A percentile compares a stretch with the other conserved stretches of the same genome.
phyloP scores from a whole-genome alignment of 2,113 vertebrate species.

The Pan troglodytes region DNA sequence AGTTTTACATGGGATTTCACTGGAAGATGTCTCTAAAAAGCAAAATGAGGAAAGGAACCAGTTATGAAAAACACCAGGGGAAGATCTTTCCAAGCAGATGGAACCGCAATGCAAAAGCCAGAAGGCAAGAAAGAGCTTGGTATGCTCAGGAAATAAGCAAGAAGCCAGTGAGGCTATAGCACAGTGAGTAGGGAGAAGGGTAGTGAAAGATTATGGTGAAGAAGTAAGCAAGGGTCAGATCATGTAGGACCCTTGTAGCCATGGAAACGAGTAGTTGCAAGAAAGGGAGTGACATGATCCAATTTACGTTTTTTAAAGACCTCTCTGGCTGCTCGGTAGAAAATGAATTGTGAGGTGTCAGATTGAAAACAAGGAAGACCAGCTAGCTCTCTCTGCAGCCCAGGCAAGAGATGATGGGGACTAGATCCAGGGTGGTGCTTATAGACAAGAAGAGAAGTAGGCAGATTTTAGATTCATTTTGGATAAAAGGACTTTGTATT shows the following conservation, averaged over 20 bases:
- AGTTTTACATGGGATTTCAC: neutral
- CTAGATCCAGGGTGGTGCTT: neutral
- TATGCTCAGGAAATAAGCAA: neutral
- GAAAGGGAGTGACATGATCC: slow-evolving; percentile 6
- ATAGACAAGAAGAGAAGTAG: neutral
- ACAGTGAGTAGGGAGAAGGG: neutral
- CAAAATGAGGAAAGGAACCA: neutral
- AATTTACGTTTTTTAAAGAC: slow-evolving; percentile 4
- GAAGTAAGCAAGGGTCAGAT: neutral
- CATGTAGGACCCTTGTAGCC: neutral
- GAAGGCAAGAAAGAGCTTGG: neutral
- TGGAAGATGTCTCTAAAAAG: neutral
- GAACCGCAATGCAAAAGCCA: neutral
- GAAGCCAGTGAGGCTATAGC: neutral
- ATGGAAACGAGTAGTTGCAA: slow-evolving; percentile 48
- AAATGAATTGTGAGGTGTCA: neutral
- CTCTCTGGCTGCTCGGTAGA: neutral
- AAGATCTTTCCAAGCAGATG: neutral
- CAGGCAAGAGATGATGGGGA: neutral
- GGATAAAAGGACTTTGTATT: neutral
- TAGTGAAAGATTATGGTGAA: neutral
- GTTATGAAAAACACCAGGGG: neutral
- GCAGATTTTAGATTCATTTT: neutral
- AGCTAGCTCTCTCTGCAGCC: neutral
- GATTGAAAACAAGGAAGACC: neutral